Conservation (phyloP, 1,140 invertebrate species). For the Brachionus rotundiformis region DNA sequence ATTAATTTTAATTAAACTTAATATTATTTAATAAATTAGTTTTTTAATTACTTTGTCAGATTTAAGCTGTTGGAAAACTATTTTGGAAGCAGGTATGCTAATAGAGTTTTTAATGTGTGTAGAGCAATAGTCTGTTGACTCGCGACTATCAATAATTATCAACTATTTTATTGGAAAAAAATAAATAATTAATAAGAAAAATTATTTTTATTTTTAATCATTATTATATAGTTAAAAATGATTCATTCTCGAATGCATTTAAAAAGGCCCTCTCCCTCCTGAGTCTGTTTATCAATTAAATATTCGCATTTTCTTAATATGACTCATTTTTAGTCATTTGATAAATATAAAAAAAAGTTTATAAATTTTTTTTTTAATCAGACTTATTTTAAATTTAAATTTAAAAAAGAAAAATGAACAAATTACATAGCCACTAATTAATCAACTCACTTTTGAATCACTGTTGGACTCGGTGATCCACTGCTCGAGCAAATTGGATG, state of each 20-base stretch:
- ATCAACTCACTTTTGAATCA: constrained; percentile 3
- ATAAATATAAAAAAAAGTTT: background rate
- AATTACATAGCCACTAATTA: too few relatives aligned
- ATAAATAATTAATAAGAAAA: too few relatives aligned
- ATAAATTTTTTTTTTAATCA: background rate
- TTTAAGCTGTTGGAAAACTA: background rate
- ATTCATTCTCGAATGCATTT: background rate
- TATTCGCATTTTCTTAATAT: too few relatives aligned
- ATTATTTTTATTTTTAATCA: background rate
- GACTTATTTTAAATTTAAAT: background rate
- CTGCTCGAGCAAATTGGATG: constrained; percentile 27
- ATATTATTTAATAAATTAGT: background rate
- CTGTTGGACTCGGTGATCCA: background rate
- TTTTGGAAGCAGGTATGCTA: background rate
- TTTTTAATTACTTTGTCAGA: constrained; percentile 26
- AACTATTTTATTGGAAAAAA: constrained; percentile 16
- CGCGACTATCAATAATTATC: constrained; percentile 34
- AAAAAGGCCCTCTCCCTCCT: background rate
- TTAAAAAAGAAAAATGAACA: too few relatives aligned
- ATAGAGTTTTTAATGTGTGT: constrained; percentile 30
- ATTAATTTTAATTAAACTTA: background rate
- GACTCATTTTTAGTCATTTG: background rate
- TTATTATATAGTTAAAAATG: background rate
- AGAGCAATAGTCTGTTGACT: background rate
- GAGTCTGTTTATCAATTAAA: too few relatives aligned